Conservation (phyloP, 2,797 vertebrate genomes). For the Sebastes hubbsi region DNA sequence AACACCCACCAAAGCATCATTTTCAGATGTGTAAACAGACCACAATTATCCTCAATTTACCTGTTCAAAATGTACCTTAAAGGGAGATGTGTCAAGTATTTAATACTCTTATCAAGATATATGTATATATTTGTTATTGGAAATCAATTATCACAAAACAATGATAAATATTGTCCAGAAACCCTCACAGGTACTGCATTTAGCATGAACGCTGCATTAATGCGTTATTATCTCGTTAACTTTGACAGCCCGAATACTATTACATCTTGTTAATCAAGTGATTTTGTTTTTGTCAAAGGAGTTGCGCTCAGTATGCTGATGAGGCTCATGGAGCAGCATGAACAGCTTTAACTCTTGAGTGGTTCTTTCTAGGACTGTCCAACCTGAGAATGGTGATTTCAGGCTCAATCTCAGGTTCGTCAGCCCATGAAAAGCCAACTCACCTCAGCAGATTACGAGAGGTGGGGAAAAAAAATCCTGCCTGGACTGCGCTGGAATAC, state of each 20-base stretch:
- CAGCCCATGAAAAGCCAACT: conserved; percentile 92
- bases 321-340: not conserved
- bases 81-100: no score
- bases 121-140: no score
- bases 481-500: not conserved
- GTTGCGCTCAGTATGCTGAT: not conserved
- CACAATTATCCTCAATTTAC: accelerated
- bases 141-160: no score
- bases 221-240: no score
- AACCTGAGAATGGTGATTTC: conserved; percentile 92
- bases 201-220: no score
- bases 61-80: no score
- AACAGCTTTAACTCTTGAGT: conserved; percentile 63
- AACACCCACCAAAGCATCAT: not conserved
- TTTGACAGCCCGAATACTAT: no score
- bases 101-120: no score
- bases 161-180: no score
- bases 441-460: conserved; percentile 49
- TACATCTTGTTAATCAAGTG: not conserved
- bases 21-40: not conserved
- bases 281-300: conserved; percentile 21
- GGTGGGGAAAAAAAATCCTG: not conserved
- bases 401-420: conserved; percentile 96
- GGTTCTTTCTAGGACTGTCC: conserved; percentile 92
- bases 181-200: no score